Conservation (phyloP, 2,888 invertebrate species). For the Microctonus brassicae region DNA sequence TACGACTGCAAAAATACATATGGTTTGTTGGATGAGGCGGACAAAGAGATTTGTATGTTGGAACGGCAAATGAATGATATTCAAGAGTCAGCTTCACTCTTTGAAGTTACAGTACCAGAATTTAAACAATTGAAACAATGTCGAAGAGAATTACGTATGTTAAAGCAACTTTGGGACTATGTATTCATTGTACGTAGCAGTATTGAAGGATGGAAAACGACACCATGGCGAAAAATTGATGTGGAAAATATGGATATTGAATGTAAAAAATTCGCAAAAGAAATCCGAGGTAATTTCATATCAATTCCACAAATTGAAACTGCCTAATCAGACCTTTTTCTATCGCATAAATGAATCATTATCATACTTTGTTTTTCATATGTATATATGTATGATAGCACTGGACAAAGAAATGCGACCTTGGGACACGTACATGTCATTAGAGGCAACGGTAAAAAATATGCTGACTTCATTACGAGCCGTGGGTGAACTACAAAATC, state of each 20-base stretch:
- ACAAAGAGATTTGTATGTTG: slow-evolving; percentile 82
- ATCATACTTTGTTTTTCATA: background rate
- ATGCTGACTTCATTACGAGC: slow-evolving; percentile 95
- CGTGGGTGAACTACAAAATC: slow-evolving; percentile 95
- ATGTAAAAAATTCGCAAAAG: slow-evolving; percentile 97
- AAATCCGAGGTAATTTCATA: slow-evolving; percentile 76
- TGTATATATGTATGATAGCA: slow-evolving; percentile 64
- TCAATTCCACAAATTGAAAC: background rate
- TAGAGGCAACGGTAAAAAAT: slow-evolving; percentile 95
- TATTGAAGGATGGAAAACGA: slow-evolving; percentile 97
- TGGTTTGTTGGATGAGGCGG: slow-evolving; percentile 81
- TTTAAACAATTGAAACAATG: slow-evolving; percentile 94
- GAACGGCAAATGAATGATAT: slow-evolving; percentile 90
- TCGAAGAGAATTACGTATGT: slow-evolving; percentile 88
- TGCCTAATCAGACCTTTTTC: background rate
- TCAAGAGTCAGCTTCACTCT: slow-evolving; percentile 90
- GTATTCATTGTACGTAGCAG: slow-evolving; percentile 89
- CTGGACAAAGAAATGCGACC: slow-evolving; percentile 96
- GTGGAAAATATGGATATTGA: slow-evolving; percentile 99
- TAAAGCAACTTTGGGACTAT: slow-evolving; percentile 97
- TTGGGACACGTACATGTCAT: slow-evolving; percentile 91
- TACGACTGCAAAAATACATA: slow-evolving; percentile 84
- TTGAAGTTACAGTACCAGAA: slow-evolving; percentile 95
- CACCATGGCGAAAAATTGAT: slow-evolving; percentile 96
- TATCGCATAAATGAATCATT: background rate